These are phyloP conservation scores for Pterocles orientalis DNA, from an alignment of 2,113 vertebrate genomes.

Conservation along the genomic window DNA sequence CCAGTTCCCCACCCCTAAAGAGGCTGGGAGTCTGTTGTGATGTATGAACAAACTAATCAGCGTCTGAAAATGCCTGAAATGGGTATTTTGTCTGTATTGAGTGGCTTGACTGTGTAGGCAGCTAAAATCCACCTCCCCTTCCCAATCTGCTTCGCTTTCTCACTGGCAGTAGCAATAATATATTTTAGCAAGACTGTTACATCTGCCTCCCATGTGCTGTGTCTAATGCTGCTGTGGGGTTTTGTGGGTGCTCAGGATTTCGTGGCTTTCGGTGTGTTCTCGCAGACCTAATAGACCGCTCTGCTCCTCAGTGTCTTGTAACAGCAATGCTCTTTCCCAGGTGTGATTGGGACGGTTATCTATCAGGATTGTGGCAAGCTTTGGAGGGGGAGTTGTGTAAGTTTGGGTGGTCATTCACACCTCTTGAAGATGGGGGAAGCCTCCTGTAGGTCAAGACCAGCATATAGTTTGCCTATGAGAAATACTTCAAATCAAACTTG, in stretches of 20 bases:
- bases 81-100: background rate
- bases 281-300: background rate
- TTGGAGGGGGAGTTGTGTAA: background rate
- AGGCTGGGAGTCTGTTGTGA: background rate
- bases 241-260: background rate
- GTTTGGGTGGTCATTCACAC: background rate
- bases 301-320: background rate
- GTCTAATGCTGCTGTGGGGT: background rate
- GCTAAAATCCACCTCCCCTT: background rate
- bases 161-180: background rate
- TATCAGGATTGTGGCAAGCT: rapidly evolving
- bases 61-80: background rate
- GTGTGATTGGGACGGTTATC: rapidly evolving
- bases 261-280: background rate
- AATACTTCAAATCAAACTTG: background rate
- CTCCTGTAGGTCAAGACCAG: background rate
- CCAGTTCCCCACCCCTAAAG: background rate
- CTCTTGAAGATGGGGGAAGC: background rate
- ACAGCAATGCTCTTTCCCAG: background rate
- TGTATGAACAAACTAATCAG: background rate
- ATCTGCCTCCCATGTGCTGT: background rate
- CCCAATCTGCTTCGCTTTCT: background rate
- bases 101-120: background rate
- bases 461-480: background rate
- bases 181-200: background rate